These are phyloP conservation scores for Syngnathus rostellatus DNA, from an alignment of 2,797 vertebrate species.

Conservation along the genomic window DNA sequence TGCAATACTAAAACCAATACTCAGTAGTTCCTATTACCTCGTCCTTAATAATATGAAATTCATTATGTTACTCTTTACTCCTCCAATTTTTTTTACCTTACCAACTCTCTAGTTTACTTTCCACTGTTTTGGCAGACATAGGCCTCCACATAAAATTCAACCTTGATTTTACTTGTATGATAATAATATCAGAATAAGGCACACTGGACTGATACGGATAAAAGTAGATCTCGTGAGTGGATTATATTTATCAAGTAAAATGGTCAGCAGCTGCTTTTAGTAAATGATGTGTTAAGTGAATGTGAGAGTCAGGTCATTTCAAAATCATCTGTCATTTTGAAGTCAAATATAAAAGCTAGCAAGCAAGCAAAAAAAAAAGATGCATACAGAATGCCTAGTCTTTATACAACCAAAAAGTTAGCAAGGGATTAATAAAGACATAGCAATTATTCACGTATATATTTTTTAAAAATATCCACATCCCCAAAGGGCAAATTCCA, in stretches of 20 bases:
- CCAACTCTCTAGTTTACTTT: not conserved
- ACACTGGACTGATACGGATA: not conserved
- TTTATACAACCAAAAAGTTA: not conserved
- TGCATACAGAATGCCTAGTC: not conserved
- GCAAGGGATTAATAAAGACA: not conserved
- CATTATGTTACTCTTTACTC: not conserved
- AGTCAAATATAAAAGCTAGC: not conserved
- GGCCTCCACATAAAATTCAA: not conserved
- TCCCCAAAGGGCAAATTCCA: not conserved
- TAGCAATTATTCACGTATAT: not conserved
- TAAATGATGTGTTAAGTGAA: not conserved
- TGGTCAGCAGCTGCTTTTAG: not conserved
- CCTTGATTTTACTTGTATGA: not conserved
- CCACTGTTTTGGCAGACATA: not conserved
- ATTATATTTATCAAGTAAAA: not conserved
- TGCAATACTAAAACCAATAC: slow-evolving; percentile 21
- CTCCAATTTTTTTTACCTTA: not conserved
- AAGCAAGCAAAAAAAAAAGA: not conserved
- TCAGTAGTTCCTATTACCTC: slow-evolving; percentile 34
- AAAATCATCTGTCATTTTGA: not conserved
- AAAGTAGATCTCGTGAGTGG: not conserved
- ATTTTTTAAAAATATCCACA: not conserved
- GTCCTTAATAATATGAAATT: not conserved
- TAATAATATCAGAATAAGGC: not conserved
- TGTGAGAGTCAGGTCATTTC: not conserved